A percentile compares a stretch with the other conserved stretches of the same genome.
phyloP scores from a whole-genome alignment of 2,797 vertebrate species.

The Chrysocyon brachyurus region DNA sequence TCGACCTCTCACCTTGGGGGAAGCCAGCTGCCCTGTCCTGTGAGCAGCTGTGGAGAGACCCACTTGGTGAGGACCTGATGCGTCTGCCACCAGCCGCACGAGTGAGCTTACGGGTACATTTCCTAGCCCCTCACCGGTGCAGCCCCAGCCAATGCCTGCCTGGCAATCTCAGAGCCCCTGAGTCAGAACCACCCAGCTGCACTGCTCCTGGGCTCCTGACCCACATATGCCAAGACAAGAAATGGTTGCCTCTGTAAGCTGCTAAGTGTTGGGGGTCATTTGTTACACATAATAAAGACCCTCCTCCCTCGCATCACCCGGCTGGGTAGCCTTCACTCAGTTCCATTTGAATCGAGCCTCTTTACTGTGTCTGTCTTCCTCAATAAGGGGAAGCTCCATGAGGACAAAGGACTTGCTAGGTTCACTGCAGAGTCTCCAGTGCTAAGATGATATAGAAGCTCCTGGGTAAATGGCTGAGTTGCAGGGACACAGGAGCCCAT shows the following conservation, averaged over 20 bases:
- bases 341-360: not conserved
- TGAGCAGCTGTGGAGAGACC: not conserved
- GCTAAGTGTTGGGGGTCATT: not conserved
- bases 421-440: no score
- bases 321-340: not conserved
- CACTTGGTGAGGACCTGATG: not conserved
- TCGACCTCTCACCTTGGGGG: not conserved
- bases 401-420: not conserved
- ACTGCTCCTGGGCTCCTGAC: not conserved
- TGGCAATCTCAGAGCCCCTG: not conserved
- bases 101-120: not conserved
- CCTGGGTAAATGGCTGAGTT: not conserved
- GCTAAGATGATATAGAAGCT: not conserved
- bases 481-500: not conserved
- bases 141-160: not conserved
- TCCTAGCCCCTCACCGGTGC: not conserved
- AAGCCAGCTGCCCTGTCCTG: not conserved
- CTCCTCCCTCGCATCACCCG: not conserved
- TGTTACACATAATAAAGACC: not conserved
- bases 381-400: not conserved
- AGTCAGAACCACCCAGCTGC: not conserved
- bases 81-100: not conserved
- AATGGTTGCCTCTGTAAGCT: not conserved
- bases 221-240: not conserved
- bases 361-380: not conserved